Evolutionary conservation across 2,113 vertebrate species (phyloP).

Genomic region (Nibea coibor): DNA sequence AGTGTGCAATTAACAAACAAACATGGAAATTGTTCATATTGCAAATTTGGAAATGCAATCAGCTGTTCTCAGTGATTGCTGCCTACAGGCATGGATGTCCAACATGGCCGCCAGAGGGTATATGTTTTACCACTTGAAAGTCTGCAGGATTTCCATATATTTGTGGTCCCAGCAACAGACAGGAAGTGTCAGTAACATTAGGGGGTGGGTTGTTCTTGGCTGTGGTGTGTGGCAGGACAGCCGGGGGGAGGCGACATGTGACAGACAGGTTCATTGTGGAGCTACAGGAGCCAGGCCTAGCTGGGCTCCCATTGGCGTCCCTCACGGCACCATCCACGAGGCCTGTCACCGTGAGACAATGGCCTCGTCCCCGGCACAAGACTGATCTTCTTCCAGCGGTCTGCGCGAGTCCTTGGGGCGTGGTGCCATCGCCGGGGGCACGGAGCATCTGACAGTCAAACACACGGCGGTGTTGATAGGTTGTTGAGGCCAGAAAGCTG

Average conservation of each 20-base stretch:
- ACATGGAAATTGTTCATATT: not conserved
- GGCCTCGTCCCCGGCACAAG: conserved; percentile 19
- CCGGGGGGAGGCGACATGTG: conserved; percentile 37
- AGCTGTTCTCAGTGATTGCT: not conserved
- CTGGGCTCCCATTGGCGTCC: conserved; percentile 48
- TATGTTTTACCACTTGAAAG: conserved; percentile 1
- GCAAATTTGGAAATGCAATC: not conserved
- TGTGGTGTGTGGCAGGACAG: conserved; percentile 36
- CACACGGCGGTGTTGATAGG: conserved; percentile 38
- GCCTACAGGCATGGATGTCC: not conserved
- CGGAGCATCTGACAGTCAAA: conserved; percentile 51
- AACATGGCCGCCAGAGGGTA: not conserved
- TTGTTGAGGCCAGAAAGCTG: conserved; percentile 38
- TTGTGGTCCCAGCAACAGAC: conserved; percentile 28
- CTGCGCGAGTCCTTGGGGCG: conserved; percentile 61
- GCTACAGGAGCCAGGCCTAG: conserved; percentile 37
- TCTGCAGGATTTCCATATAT: conserved; percentile 25
- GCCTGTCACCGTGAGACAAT: conserved; percentile 67
- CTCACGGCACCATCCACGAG: conserved; percentile 39
- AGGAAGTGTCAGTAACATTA: conserved; percentile 48
- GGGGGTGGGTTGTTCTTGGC: conserved; percentile 35
- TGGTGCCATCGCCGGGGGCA: conserved; percentile 61
- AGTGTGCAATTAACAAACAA: not conserved
- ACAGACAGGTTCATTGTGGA: conserved; percentile 68
- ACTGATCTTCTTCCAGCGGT: conserved; percentile 44